Percentiles rank a stretch among this genome's conserved stretches.
Conservation (phyloP, 2,113 vertebrate species). For the Eupsittula cactorum region DNA sequence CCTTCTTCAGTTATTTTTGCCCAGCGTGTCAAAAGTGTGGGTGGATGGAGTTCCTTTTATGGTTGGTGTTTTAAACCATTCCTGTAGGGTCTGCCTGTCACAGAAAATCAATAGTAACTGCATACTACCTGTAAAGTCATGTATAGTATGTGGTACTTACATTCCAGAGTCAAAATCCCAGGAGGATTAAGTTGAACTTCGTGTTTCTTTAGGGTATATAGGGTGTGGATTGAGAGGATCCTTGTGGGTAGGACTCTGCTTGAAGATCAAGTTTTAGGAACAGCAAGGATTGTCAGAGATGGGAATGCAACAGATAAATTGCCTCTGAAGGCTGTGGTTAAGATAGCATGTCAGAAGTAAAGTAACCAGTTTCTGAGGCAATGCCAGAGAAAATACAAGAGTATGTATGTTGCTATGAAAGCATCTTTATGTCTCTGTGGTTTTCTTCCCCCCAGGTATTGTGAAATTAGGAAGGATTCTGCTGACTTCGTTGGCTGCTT, state of each 20-base stretch:
- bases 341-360: neutral
- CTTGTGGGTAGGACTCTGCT: neutral
- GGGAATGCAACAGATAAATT: neutral
- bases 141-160: neutral
- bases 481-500: slow-evolving; percentile 38
- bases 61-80: neutral
- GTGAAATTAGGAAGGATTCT: slow-evolving; percentile 28
- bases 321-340: neutral
- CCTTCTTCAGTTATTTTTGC: neutral
- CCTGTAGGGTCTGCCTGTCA: neutral
- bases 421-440: neutral
- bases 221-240: neutral
- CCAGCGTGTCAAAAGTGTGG: accelerated
- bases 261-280: neutral
- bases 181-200: neutral
- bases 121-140: neutral
- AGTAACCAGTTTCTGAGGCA: neutral
- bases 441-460: slow-evolving; percentile 10
- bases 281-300: neutral
- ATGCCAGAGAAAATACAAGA: neutral
- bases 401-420: neutral
- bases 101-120: neutral
- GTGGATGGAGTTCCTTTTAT: neutral
- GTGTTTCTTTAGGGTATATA: neutral
- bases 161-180: neutral